Percentiles rank a stretch among this genome's conserved stretches.
phyloP scores from a whole-genome alignment of 2,797 vertebrate species.

The Eulemur coronatus region DNA sequence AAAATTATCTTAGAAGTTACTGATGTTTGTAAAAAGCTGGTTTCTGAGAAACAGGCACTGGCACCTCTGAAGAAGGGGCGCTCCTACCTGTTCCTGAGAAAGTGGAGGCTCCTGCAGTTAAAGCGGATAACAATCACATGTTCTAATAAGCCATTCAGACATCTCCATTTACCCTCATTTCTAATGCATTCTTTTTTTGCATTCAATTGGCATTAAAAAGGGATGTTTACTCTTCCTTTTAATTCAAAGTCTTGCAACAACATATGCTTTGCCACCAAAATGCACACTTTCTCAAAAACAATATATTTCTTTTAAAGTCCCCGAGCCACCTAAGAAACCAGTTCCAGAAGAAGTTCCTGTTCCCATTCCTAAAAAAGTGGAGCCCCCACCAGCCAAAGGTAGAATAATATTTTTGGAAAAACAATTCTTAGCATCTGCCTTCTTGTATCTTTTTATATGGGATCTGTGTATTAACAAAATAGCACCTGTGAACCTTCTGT shows the following conservation, averaged over 20 bases:
- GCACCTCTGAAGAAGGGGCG: slow-evolving; percentile 65
- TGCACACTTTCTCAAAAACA: slow-evolving; percentile 3
- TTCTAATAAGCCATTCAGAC: not conserved
- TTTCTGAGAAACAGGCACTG: slow-evolving; percentile 68
- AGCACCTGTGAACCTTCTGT: not conserved
- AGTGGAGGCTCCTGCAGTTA: slow-evolving; percentile 66
- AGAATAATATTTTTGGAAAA: slow-evolving; percentile 69
- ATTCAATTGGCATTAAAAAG: not conserved
- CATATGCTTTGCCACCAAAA: not conserved
- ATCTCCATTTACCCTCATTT: not conserved
- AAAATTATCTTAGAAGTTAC: slow-evolving; percentile 84
- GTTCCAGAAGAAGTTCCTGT: slow-evolving; percentile 71
- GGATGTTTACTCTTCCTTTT: not conserved
- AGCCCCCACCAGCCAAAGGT: slow-evolving; percentile 83
- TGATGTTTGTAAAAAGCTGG: slow-evolving; percentile 84
- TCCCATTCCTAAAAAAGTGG: slow-evolving; percentile 75
- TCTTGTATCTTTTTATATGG: not conserved
- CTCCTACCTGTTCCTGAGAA: slow-evolving; percentile 68
- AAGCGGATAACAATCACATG: slow-evolving; percentile 37
- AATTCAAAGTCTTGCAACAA: slow-evolving; percentile 3
- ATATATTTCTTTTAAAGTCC: slow-evolving; percentile 77
- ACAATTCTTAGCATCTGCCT: not conserved
- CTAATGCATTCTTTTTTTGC: not conserved
- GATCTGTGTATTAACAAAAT: not conserved
- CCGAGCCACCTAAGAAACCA: slow-evolving; percentile 81